Evolutionary conservation across 2,113 vertebrate species (phyloP), one percentile per base, ranked within the genome.

Genomic region (Sminthopsis crassicaudata): DNA sequence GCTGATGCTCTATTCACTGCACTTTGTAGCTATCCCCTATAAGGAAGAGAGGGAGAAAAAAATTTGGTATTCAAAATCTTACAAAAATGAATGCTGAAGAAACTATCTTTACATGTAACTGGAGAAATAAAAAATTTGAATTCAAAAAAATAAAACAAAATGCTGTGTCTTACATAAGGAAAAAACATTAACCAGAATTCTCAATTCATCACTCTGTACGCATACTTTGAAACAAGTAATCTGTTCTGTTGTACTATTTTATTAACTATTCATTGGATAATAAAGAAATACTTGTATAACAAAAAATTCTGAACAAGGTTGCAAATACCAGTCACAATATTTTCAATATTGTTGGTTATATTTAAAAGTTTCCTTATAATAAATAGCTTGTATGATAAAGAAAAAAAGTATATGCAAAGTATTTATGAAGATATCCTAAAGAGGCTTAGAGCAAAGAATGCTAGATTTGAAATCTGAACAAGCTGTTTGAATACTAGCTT

Each of bases 321-420:
- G 97, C 97, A 97, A 98, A 99, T 98, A 98, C 98, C 98, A 98
- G 98, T 98, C 98, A 98, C 91, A 92, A 98, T 98, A 98, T 98
- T 98, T 98, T 98, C 98, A 98, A 98, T 98, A 99, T 98, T 98
- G 98, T 98, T 98, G 98, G 98, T 98, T 99, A 98, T 99, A 99
- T 99, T 99, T 99, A 99, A 99, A 99, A 99, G 98, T 99, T 99
- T 99, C 99, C 99, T 99, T 99, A 99, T 98, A 99, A 99, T 99
- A 99, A 99, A 99, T 96, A 97, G 99, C 98, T 99, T 99, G 99
- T 99, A 97, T 99, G 99, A 97, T 97, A 98, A 97, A 98, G 27
- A 30, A 60, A 27, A 55, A 36, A 76, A 76, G 36, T 19, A n/a
- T n/a, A 76, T n/a, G 14, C 3, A n/a, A 76, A 76, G 36, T 76